Percentiles rank a stretch among this genome's conserved stretches.
These are phyloP conservation scores for Luehdorfia chinensis DNA, from an alignment of 1,140 invertebrate species.

Conservation along the genomic window DNA sequence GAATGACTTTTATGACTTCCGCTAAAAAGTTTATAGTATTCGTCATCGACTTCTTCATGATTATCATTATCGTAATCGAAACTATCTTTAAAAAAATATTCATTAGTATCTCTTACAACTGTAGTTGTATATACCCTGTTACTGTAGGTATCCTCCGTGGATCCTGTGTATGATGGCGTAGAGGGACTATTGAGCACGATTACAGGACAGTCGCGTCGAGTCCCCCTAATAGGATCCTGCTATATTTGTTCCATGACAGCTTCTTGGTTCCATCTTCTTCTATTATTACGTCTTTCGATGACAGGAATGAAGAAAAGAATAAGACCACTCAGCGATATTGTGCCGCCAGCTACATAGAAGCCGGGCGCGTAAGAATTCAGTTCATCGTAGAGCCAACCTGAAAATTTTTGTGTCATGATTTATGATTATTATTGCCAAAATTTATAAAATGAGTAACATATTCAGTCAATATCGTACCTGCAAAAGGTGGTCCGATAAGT, in stretches of 20 bases:
- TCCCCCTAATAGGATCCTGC: constrained; percentile 46
- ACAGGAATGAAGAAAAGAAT: constrained; percentile 92
- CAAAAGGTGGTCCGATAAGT: constrained; percentile 91
- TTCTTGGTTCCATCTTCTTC: constrained; percentile 38
- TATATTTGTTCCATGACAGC: constrained; percentile 59
- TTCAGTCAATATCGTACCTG: constrained; percentile 77
- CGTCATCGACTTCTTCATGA: constrained; percentile 33
- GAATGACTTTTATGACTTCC: constrained; percentile 54
- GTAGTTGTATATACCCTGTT: constrained; percentile 68
- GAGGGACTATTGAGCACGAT: constrained; percentile 68
- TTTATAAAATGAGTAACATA: background rate
- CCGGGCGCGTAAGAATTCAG: constrained; percentile 88
- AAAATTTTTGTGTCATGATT: no score
- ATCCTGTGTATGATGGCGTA: constrained; percentile 46
- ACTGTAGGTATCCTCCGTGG: constrained; percentile 52
- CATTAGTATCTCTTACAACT: constrained; percentile 39
- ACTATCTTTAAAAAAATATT: constrained; percentile 31
- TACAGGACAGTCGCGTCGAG: constrained; percentile 40
- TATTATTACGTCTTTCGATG: constrained; percentile 78
- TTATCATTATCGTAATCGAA: constrained; percentile 28
- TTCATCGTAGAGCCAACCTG: constrained; percentile 89
- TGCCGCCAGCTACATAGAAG: constrained; percentile 88
- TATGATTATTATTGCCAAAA: no score
- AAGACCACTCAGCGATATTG: constrained; percentile 91
- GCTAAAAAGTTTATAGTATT: constrained; percentile 39